Conservation (phyloP, 2,797 vertebrate genomes). For the Diplodus sargus region DNA sequence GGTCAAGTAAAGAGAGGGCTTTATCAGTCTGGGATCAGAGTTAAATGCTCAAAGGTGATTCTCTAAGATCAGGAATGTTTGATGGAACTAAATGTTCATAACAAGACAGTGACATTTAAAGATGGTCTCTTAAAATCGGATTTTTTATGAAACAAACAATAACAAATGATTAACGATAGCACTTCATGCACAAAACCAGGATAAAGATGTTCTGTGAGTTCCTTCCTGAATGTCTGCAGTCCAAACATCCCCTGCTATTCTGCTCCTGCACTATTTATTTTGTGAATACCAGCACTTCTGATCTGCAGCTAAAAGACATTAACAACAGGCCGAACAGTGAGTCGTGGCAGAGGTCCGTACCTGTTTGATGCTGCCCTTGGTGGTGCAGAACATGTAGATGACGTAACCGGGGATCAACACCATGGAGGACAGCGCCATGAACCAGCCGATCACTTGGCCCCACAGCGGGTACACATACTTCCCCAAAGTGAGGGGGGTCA, state of each 20-base stretch:
- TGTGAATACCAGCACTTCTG: not conserved
- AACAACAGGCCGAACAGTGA: not conserved
- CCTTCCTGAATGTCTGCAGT: not conserved
- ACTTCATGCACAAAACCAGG: not conserved
- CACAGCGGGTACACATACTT: conserved; percentile 90
- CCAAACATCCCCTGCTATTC: not conserved
- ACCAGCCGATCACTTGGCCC: conserved; percentile 92
- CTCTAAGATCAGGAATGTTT: not conserved
- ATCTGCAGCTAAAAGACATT: not conserved
- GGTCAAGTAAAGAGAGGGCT: conserved; percentile 54
- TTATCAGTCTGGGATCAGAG: conserved; percentile 20
- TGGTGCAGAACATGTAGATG: conserved; percentile 87
- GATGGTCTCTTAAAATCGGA: not conserved
- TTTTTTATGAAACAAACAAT: not conserved
- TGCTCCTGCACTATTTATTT: not conserved
- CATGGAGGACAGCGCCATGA: conserved; percentile 94
- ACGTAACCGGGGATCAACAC: conserved; percentile 90
- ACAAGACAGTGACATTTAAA: not conserved
- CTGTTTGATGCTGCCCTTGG: conserved; percentile 87
- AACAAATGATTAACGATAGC: not conserved
- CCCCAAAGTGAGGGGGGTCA: conserved; percentile 91
- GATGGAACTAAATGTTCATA: not conserved
- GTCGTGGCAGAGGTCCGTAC: conserved; percentile 22
- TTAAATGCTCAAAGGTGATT: not conserved
- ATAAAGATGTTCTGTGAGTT: conserved; percentile 8